These are phyloP conservation scores for Macrosiphum euphorbiae DNA, from an alignment of 2,888 invertebrate genomes.

Conservation along the genomic window DNA sequence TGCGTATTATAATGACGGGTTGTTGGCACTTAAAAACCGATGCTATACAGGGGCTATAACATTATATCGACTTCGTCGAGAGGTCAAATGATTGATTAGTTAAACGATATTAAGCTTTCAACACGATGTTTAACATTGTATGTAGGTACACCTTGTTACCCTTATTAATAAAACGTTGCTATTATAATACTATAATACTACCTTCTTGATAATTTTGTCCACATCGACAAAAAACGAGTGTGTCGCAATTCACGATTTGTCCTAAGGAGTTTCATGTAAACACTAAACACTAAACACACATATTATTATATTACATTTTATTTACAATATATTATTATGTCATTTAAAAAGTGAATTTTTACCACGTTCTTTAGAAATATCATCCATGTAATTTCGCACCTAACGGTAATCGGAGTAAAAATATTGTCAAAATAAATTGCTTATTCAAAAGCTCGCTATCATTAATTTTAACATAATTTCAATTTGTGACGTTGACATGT, in stretches of 20 bases:
- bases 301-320: conserved; percentile 12
- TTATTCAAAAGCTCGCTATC: conserved; percentile 13
- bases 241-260: neutral
- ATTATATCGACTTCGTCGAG: conserved; percentile 51
- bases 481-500: conserved; percentile 24
- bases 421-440: conserved; percentile 48
- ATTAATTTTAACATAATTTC: conserved; percentile 38
- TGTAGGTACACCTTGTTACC: neutral
- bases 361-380: neutral
- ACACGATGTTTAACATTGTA: conserved; percentile 40
- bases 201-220: neutral
- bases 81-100: conserved; percentile 64
- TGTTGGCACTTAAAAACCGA: conserved; percentile 50
- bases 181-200: neutral
- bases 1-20: conserved; percentile 59
- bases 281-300: neutral
- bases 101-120: conserved; percentile 54
- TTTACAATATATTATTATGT: neutral
- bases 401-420: neutral
- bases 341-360: neutral
- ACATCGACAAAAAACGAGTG: neutral
- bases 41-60: conserved; percentile 4
- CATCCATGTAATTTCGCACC: neutral
- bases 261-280: neutral
- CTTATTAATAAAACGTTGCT: conserved; percentile 37